Base-by-base conservation (phyloP, 2,888 invertebrate genomes). In the Brachylomia viminalis region DNA sequence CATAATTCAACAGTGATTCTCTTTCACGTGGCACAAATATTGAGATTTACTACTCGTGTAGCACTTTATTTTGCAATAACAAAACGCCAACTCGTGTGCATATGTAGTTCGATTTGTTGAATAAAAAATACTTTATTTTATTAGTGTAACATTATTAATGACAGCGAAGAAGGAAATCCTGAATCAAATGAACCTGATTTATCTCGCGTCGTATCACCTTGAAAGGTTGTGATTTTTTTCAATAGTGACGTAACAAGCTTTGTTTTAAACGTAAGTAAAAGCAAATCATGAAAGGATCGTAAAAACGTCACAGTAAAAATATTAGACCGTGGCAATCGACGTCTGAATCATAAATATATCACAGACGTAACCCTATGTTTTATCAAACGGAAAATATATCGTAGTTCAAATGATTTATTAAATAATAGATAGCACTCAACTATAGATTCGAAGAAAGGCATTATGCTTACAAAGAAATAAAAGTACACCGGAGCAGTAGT, bases 141-240 rank as follows among this genome's bases (percentile, higher is more conserved):
- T 69, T 45, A 49, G 47, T 62, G 66, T 58, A 17, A 64, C 33
- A 61, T 79, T 38, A 13, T 42, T 66, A 74, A 62, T 74, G 61
- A 74, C 49, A 65, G 71, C 52, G 13, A 54, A 71, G 65, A 71
- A 73, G 83, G 74, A 76, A 72, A 80, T 83, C 64, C 69, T 83
- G 64, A 80, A 68, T 47, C 58, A 72, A 83, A 83, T 69, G 49
- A 52, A 75, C 62, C 52, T 70, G 52, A 67, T 64, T 47, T 70
- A 78, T 73, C 67, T 69, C 42, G 20, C 33, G 15, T 52, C n/a
- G 59, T 47, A 42, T 72, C 33, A 65, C 79, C 79, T 83, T 76
- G 79, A 82, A 58, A 38, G 11, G 4, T 42, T 33, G 47, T 13
- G 58, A 42, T 47, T 72, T 77, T 56, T 72, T 56, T 42, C 42